Evolutionary conservation across 2,113 vertebrate species (phyloP).

Genomic region (Bufo gargarizans): DNA sequence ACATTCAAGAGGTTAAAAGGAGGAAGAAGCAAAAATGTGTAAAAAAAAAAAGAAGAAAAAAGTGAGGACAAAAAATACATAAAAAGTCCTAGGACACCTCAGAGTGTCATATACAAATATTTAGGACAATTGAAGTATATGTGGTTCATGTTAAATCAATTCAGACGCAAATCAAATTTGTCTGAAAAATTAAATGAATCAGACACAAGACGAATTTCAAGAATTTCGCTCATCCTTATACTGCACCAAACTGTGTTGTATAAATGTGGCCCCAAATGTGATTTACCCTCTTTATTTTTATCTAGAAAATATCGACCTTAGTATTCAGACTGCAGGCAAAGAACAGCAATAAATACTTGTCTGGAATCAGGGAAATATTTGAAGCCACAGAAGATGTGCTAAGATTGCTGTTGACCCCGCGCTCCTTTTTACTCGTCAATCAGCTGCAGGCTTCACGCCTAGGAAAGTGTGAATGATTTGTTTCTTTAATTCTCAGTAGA

Average conservation of each 20-base stretch:
- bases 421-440: constrained; percentile 14
- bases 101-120: too few species aligned
- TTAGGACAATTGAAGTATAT: too few species aligned
- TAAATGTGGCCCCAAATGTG: neutral
- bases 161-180: too few species aligned
- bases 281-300: neutral
- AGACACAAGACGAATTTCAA: too few species aligned
- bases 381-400: neutral
- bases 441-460: constrained; percentile 33
- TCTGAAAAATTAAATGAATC: too few species aligned
- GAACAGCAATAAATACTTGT: neutral
- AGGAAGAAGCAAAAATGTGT: too few species aligned
- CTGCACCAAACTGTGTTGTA: neutral
- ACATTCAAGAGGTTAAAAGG: too few species aligned
- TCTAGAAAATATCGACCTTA: neutral
- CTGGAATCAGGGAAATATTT: neutral
- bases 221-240: too few species aligned
- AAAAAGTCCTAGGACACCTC: too few species aligned
- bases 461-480: constrained; percentile 46
- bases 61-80: too few species aligned
- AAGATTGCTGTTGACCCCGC: constrained; percentile 17
- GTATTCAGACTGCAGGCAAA: neutral
- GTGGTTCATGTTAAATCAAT: too few species aligned
- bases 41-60: too few species aligned
- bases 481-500: constrained; percentile 9